Percentiles rank a stretch among this genome's conserved stretches.
These are phyloP conservation scores for Perca flavescens DNA, from an alignment of 2,113 vertebrate genomes.

Conservation along the genomic window DNA sequence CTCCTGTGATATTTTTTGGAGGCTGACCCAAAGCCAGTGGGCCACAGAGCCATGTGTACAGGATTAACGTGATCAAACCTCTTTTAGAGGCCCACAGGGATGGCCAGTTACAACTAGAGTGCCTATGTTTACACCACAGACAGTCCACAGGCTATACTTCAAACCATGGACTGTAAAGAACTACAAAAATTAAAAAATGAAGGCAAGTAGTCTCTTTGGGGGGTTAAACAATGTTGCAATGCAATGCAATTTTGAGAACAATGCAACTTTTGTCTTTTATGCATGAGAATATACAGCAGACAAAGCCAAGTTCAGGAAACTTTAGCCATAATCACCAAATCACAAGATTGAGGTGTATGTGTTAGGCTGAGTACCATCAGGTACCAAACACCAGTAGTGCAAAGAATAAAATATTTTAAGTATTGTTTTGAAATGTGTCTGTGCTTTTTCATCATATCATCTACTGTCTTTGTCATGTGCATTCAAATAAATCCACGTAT, in stretches of 20 bases:
- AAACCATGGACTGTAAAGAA: not conserved
- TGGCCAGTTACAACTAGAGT: slow-evolving; percentile 35
- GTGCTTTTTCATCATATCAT: not conserved
- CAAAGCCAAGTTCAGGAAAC: slow-evolving; percentile 61
- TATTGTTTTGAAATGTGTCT: slow-evolving; percentile 38
- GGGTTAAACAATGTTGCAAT: slow-evolving; percentile 21
- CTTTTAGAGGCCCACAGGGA: not conserved
- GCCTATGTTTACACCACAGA: slow-evolving; percentile 60
- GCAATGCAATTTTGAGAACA: slow-evolving; percentile 53
- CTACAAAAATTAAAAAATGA: not conserved
- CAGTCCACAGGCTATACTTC: not conserved
- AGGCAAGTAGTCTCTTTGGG: not conserved
- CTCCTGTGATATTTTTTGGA: not conserved
- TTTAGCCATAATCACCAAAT: slow-evolving; percentile 69
- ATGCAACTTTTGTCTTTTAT: slow-evolving; percentile 58
- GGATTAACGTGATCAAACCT: slow-evolving; percentile 23
- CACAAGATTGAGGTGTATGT: slow-evolving; percentile 19
- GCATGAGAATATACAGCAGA: slow-evolving; percentile 45
- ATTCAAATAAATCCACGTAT: too few relatives aligned
- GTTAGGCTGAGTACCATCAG: slow-evolving; percentile 32
- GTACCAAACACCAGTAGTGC: slow-evolving; percentile 29
- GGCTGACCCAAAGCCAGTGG: slow-evolving; percentile 9
- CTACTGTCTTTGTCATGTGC: not conserved
- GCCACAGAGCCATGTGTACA: not conserved
- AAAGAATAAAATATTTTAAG: slow-evolving; percentile 80